phyloP scores from a whole-genome alignment of 1,140 invertebrate genomes.

The Drosophila burlai region DNA sequence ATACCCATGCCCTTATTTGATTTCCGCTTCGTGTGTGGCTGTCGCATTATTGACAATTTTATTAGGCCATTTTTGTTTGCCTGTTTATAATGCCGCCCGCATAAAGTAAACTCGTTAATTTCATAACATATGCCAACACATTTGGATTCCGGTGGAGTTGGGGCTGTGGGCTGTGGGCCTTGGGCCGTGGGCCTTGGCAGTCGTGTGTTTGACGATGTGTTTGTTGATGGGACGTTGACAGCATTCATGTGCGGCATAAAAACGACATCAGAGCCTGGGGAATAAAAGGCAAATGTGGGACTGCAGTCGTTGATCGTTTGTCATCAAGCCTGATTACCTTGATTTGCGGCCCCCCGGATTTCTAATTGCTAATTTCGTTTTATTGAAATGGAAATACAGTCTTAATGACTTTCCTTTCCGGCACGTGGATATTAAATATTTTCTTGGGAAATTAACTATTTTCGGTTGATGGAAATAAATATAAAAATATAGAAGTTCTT shows the following conservation, averaged over 20 bases:
- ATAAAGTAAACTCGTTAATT: conserved; percentile 74
- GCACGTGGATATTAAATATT: background rate
- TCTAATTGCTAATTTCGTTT: conserved; percentile 29
- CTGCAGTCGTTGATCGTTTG: conserved; percentile 40
- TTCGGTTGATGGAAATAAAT: background rate
- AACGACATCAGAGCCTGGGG: conserved; percentile 43
- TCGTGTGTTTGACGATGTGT: conserved; percentile 24
- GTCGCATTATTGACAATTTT: conserved; percentile 74
- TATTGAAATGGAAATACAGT: conserved; percentile 4
- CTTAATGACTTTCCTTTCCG: background rate
- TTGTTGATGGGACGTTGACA: conserved; percentile 45
- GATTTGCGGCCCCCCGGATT: conserved; percentile 19
- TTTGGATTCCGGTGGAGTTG: conserved; percentile 6
- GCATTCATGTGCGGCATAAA: conserved; percentile 34
- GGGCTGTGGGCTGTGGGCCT: background rate
- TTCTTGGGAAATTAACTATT: background rate
- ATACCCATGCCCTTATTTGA: conserved; percentile 22
- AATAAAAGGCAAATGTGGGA: conserved; percentile 26
- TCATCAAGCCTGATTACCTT: conserved; percentile 37
- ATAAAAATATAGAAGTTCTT: background rate
- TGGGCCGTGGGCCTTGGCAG: too few relatives aligned
- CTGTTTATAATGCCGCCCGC: conserved; percentile 50
- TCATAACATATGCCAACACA: conserved; percentile 59
- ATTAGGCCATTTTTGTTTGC: conserved; percentile 62
- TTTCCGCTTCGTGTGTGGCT: conserved; percentile 18